Conservation (phyloP, 1,140 invertebrate genomes). For the Drosophila chauvacae region DNA sequence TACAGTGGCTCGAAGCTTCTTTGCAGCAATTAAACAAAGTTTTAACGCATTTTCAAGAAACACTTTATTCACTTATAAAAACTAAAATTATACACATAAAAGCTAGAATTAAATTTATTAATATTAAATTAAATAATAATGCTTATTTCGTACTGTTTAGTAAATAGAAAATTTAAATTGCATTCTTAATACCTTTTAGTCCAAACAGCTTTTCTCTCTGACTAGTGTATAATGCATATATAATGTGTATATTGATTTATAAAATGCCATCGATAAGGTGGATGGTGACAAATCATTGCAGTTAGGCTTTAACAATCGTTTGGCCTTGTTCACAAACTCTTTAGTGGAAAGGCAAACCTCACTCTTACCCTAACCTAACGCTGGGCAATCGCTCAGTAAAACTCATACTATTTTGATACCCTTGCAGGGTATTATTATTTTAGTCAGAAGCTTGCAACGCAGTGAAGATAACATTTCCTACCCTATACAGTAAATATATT, state of each 20-base stretch:
- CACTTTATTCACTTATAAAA: too few relatives aligned
- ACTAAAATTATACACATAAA: too few relatives aligned
- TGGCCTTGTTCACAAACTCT: not conserved
- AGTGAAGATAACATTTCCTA: too few relatives aligned
- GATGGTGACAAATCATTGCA: not conserved
- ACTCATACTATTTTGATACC: too few relatives aligned
- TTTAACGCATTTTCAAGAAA: too few relatives aligned
- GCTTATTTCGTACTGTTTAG: not conserved
- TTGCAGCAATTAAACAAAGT: not conserved
- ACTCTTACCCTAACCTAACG: too few relatives aligned
- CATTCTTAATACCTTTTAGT: not conserved
- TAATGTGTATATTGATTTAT: not conserved
- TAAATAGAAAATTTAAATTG: not conserved
- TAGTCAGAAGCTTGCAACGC: too few relatives aligned
- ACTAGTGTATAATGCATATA: not conserved
- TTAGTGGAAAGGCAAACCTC: not conserved
- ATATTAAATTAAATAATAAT: not conserved
- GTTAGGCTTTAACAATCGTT: not conserved
- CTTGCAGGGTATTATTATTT: too few relatives aligned
- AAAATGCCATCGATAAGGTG: not conserved
- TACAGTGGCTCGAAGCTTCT: not conserved
- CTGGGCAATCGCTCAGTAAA: too few relatives aligned
- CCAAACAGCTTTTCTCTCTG: too few relatives aligned
- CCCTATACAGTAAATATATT: too few relatives aligned
- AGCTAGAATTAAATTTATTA: too few relatives aligned